A percentile compares a stretch with the other conserved stretches of the same genome.
Evolutionary conservation across 37 sponge, comb jelly and placozoan genomes (phyloP).

Genomic region (Axinella damicornis): DNA sequence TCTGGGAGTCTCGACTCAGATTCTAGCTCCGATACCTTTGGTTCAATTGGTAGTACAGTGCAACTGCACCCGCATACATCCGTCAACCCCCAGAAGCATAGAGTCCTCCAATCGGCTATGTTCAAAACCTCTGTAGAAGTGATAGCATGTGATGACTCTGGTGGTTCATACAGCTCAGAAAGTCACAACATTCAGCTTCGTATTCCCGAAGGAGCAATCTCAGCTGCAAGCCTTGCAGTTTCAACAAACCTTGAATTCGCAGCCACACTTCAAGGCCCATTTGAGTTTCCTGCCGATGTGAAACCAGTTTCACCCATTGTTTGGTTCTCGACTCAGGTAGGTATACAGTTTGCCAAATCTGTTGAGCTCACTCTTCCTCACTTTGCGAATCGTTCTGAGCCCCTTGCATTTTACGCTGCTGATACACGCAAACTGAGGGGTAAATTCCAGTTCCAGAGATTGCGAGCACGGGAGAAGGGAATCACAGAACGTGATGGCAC

Average conservation of each 20-base stretch:
- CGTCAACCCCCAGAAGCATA: no score
- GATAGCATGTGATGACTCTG: neutral
- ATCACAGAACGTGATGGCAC: no score
- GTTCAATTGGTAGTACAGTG: no score
- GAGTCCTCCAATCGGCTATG: no score
- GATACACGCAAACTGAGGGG: neutral
- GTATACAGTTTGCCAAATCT: neutral
- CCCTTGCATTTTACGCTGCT: neutral
- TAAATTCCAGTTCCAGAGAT: no score
- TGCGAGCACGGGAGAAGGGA: no score
- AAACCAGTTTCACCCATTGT: constrained; percentile 9
- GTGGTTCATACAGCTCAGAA: neutral
- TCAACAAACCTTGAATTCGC: neutral
- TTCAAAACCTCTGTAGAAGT: no score
- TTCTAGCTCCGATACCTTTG: no score
- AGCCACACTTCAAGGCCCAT: neutral
- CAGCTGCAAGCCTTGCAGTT: neutral
- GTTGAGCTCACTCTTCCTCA: neutral
- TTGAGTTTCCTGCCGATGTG: neutral
- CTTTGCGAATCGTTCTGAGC: no score
- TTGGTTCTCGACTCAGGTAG: neutral
- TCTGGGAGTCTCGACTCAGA: no score
- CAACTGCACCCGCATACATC: no score
- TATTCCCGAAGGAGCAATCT: neutral
- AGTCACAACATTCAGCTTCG: neutral